Base-by-base conservation (phyloP, 1,140 invertebrate species). In the Drosophila aff. region DNA sequence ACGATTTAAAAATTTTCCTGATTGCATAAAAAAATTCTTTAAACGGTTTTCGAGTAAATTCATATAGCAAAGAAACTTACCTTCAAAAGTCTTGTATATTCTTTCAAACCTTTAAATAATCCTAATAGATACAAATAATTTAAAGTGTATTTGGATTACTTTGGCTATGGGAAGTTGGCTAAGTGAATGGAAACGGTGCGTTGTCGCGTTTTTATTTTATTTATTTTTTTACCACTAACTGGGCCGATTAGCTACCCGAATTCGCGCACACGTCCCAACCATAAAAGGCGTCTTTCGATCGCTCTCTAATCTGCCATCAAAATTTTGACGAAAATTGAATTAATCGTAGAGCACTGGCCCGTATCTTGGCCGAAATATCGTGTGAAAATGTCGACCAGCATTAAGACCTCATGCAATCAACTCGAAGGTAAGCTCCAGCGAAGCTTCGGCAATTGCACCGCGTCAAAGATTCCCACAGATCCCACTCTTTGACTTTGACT, bases 171-270 rank as follows among this genome's bases (percentile, higher is more conserved):
- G 63, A 60, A 75, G 36, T 38, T 63, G 63, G 43, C 16, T 33
- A 50, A 38, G 69, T 57, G 58, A 57, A 43, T 68, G 78, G 78
- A 76, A 81, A 86, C 66, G 62, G 66, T 71, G 82, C 57, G 60
- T 64, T 53, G 47, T 55, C 26, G 65, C 31, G 16, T 62, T 63
- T 33, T 49, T 18, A 49, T 26, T 43, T 43, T 43, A 50, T 69
- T 47, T 38, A 13, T 15, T 46, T 69, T 76, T 76, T 61, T 44
- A 53, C 52, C 41, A 64, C 61, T 79, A 83, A 83, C 64, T 60
- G 67, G 65, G 76, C 52, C 84, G 81, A 87, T 87, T 89, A 87
- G 83, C 83, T 87, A 89, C 83, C 80, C 85, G 85, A 90, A 89
- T 89, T 89, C 84, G 84, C 81, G 85, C 77, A 89, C 84, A 89